Evolutionary conservation across 2,888 invertebrate genomes (phyloP).

Genomic region (Platycheirus rosarum): DNA sequence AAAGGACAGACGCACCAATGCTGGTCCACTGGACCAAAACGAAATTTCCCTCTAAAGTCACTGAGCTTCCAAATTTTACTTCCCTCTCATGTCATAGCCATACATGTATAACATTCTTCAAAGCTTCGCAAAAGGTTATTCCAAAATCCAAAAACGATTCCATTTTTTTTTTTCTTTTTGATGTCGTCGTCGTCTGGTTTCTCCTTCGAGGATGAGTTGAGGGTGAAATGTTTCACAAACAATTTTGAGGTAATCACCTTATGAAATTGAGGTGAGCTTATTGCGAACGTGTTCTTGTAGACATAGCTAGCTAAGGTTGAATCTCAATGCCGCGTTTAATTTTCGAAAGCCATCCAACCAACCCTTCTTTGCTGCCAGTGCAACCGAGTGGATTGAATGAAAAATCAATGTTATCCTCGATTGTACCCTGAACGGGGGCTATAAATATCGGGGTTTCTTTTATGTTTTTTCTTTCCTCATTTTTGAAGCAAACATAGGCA

Average conservation of each 20-base stretch:
- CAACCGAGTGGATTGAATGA: constrained; percentile 58
- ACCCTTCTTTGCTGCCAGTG: neutral
- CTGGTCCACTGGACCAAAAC: constrained; percentile 11
- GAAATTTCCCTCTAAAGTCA: constrained; percentile 40
- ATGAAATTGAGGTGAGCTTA: constrained; percentile 33
- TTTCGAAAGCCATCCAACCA: neutral
- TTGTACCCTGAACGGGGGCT: constrained; percentile 11
- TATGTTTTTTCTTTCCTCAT: neutral
- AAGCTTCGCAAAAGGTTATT: neutral
- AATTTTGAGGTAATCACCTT: constrained; percentile 28
- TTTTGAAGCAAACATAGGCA: too few species aligned
- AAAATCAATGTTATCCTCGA: constrained; percentile 57
- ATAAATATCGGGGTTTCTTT: constrained; percentile 40
- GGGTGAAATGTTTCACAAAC: constrained; percentile 14
- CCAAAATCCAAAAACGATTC: constrained; percentile 6
- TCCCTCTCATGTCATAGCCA: constrained; percentile 16
- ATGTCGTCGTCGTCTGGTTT: neutral
- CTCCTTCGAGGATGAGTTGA: neutral
- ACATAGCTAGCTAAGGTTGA: constrained; percentile 24
- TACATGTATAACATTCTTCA: neutral
- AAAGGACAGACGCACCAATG: too few species aligned
- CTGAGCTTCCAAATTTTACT: constrained; percentile 29
- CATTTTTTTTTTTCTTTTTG: constrained; percentile 28
- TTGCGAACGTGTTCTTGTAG: constrained; percentile 1
- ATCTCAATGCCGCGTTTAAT: constrained; percentile 8